Conservation (phyloP, 64 coral and sea anemone species). For the Hydrozoanthus tunicans region DNA sequence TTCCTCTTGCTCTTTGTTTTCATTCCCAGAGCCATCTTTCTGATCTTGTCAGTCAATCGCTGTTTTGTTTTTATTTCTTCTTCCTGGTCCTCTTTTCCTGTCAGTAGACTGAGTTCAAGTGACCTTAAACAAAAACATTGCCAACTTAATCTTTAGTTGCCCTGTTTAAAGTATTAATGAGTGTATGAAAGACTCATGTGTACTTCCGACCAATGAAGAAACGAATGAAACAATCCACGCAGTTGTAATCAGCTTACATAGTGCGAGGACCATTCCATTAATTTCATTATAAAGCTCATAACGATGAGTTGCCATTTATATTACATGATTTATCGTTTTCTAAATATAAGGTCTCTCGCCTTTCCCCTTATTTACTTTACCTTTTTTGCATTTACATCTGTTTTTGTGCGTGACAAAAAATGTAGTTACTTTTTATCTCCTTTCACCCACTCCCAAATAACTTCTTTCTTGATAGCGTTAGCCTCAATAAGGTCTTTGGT, state of each 20-base stretch:
- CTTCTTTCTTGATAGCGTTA: slow-evolving; percentile 57
- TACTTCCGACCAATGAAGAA: background rate
- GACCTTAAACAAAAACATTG: slow-evolving; percentile 60
- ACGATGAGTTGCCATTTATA: background rate
- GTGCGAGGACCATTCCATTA: slow-evolving; percentile 36
- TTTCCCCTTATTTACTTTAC: slow-evolving; percentile 10
- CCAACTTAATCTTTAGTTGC: slow-evolving; percentile 44
- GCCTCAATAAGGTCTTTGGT: slow-evolving; percentile 58
- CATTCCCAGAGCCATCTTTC: slow-evolving; percentile 53
- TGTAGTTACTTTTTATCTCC: too few species aligned
- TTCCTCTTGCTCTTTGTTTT: slow-evolving; percentile 35
- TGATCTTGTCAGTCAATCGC: slow-evolving; percentile 48
- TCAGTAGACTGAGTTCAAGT: slow-evolving; percentile 48
- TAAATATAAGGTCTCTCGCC: background rate
- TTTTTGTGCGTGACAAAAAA: too few species aligned
- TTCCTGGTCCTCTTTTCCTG: slow-evolving; percentile 63
- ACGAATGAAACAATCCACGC: slow-evolving; percentile 19
- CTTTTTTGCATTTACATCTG: background rate
- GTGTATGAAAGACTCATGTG: slow-evolving; percentile 40
- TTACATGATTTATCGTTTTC: background rate
- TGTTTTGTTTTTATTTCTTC: slow-evolving; percentile 65
- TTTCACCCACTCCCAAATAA: slow-evolving; percentile 45
- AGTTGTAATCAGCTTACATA: slow-evolving; percentile 34
- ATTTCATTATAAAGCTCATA: slow-evolving; percentile 35
- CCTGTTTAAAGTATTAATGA: slow-evolving; percentile 44